Evolutionary conservation across 2,797 vertebrate genomes (phyloP).

Genomic region (Tangara arthus): DNA sequence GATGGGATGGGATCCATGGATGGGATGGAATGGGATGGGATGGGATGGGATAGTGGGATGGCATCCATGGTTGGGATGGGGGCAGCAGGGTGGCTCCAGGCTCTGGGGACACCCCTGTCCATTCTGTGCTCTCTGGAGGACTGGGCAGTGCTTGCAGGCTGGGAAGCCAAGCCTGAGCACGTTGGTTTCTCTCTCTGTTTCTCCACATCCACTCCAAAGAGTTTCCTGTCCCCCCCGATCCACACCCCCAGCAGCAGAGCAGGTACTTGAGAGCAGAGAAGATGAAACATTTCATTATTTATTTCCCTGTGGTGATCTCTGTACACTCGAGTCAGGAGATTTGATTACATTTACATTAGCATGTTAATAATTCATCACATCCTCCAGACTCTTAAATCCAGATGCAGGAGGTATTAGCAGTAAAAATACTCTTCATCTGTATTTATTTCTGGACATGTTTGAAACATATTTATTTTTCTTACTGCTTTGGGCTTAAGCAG

Average conservation of each 20-base stretch:
- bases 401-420: neutral
- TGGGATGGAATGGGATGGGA: too few relatives aligned
- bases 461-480: neutral
- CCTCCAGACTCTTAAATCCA: neutral
- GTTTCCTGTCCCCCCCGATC: accelerated
- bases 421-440: neutral
- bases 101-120: neutral
- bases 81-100: neutral
- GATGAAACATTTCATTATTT: neutral
- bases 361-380: slow-evolving; percentile 10
- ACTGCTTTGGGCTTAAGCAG: neutral
- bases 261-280: neutral
- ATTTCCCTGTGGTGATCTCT: slow-evolving; percentile 4
- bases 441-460: neutral
- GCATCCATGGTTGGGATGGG: neutral
- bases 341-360: slow-evolving; percentile 12
- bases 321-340: neutral
- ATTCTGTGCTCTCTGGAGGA: neutral
- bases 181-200: neutral
- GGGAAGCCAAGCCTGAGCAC: accelerated
- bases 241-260: neutral
- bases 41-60: too few relatives aligned
- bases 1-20: too few relatives aligned
- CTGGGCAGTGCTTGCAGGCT: accelerated
- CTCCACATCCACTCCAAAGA: neutral